phyloP scores from a whole-genome alignment of 2,797 vertebrate species.

The Anabas testudineus region DNA sequence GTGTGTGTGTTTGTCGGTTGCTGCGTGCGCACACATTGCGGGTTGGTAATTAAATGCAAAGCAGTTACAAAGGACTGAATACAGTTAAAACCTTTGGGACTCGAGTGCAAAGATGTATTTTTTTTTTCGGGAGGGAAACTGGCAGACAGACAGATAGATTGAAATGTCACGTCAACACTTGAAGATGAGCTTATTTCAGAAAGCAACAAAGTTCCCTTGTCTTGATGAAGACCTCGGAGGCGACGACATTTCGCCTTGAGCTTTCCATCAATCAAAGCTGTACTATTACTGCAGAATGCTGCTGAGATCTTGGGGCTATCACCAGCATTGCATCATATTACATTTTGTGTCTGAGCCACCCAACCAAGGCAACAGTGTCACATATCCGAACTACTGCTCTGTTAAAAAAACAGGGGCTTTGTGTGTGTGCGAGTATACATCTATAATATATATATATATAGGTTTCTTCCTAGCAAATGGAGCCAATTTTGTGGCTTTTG shows the following conservation, averaged over 20 bases:
- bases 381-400: constrained; percentile 38
- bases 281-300: constrained; percentile 59
- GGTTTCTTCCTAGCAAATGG: constrained; percentile 36
- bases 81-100: constrained; percentile 54
- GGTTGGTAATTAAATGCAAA: constrained; percentile 63
- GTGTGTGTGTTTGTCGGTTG: constrained; percentile 4
- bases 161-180: constrained; percentile 70
- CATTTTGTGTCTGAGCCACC: constrained; percentile 56
- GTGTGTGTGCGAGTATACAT: constrained; percentile 10
- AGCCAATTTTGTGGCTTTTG: constrained; percentile 50
- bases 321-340: constrained; percentile 65
- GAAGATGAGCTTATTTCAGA: constrained; percentile 66
- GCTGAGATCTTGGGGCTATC: constrained; percentile 59
- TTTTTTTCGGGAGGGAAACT: constrained; percentile 41
- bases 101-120: constrained; percentile 33
- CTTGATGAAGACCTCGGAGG: constrained; percentile 67
- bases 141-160: constrained; percentile 53
- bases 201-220: constrained; percentile 61
- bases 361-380: constrained; percentile 34
- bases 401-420: neutral
- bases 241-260: constrained; percentile 65
- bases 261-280: constrained; percentile 72
- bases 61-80: constrained; percentile 43
- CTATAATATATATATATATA: neutral
- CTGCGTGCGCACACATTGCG: constrained; percentile 9